Conservation (phyloP, 1,140 invertebrate species). For the Uloborus diversus region DNA sequence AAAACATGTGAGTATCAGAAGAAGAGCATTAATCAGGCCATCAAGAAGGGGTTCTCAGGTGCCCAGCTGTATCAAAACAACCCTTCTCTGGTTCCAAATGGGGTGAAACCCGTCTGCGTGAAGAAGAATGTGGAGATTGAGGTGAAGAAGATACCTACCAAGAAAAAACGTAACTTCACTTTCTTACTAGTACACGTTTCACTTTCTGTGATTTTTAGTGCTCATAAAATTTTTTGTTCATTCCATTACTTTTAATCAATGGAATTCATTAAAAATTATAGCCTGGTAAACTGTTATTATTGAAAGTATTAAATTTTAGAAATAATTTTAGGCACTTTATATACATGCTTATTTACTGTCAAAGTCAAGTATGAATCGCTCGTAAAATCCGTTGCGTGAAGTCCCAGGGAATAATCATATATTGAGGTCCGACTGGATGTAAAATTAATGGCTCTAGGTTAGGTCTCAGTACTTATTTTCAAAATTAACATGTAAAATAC, state of each 20-base stretch:
- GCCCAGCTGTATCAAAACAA: slow-evolving; percentile 73
- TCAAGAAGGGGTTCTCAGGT: slow-evolving; percentile 71
- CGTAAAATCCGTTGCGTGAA: too few relatives aligned
- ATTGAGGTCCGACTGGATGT: too few relatives aligned
- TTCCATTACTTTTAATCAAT: neutral
- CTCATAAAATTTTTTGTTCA: neutral
- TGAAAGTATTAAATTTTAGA: too few relatives aligned
- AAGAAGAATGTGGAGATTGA: slow-evolving; percentile 75
- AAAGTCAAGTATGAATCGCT: too few relatives aligned
- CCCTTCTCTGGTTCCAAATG: slow-evolving; percentile 78
- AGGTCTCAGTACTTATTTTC: too few relatives aligned
- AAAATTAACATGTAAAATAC: too few relatives aligned
- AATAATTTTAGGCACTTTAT: too few relatives aligned
- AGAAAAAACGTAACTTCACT: neutral
- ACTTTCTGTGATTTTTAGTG: neutral
- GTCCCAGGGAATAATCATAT: too few relatives aligned
- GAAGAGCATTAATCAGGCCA: slow-evolving; percentile 73
- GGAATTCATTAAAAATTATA: neutral
- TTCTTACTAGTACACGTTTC: too few relatives aligned
- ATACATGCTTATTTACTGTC: too few relatives aligned
- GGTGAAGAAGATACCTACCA: slow-evolving; percentile 39
- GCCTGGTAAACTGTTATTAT: too few relatives aligned
- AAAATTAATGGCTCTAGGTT: too few relatives aligned
- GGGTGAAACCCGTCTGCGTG: slow-evolving; percentile 76
- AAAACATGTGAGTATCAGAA: slow-evolving; percentile 66